Percentiles rank a stretch among this genome's conserved stretches.
phyloP scores from a whole-genome alignment of 2,113 vertebrate species.

The Picathartes gymnocephalus region DNA sequence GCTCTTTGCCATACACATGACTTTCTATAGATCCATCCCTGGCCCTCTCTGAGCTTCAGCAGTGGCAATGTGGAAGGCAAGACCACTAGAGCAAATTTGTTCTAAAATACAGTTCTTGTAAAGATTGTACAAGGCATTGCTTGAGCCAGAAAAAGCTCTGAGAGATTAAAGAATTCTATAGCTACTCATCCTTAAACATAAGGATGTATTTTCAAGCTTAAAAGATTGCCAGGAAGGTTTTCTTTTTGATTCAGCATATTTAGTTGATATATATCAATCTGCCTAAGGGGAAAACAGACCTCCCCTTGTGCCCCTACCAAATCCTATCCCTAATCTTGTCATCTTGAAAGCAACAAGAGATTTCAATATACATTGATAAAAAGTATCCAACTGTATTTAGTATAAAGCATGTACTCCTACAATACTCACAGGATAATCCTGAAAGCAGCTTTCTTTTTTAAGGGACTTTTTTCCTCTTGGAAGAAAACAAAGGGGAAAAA shows the following conservation, averaged over 20 bases:
- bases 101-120: neutral
- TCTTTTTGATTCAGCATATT: neutral
- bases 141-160: neutral
- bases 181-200: neutral
- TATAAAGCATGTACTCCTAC: neutral
- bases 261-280: neutral
- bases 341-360: neutral
- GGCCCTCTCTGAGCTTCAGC: neutral
- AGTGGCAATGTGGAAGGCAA: neutral
- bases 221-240: neutral
- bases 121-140: neutral
- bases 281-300: neutral
- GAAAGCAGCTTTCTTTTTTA: neutral
- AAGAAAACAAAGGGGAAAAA: neutral
- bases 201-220: neutral
- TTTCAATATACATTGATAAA: neutral
- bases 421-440: neutral
- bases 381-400: neutral
- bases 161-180: neutral
- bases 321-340: neutral
- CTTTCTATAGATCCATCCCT: neutral
- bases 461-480: neutral
- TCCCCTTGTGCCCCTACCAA: fast-evolving
- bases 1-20: neutral
- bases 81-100: neutral